Base-by-base conservation (phyloP, 1,140 invertebrate genomes). In the Hypsibius dujardini region DNA sequence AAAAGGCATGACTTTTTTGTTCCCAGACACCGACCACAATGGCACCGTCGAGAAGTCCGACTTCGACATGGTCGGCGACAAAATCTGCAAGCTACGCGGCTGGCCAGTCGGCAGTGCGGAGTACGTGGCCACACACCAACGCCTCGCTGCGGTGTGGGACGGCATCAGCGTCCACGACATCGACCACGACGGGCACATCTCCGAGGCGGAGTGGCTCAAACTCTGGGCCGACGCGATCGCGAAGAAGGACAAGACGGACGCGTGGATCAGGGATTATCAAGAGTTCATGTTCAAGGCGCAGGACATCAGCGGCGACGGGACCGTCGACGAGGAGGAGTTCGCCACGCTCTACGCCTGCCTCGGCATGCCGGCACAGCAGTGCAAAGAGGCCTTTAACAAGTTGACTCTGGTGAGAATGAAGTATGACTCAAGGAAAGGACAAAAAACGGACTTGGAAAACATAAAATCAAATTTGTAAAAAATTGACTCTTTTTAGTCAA, bases 211-310 rank as follows among this genome's bases (percentile, higher is more conserved):
- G 80, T 92, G 89, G 89, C 86, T 86, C 74, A 84, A 85, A 70
- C 88, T 91, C 86, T 92, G 89, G 89, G 86, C 88, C 74, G 87
- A 86, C 76, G 86, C 45, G 12, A 15, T 67, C 3, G 12, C 42
- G 12, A 67, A 67, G 12, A 67, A 87, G 76, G 86, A 87, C 0
- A 84, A 84, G 42, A 81, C 88, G 71, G 87, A 89, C 74, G 12
- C 12, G 12, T 92, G 89, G 89, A 89, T 90, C 72, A 78, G 81
- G 70, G 80, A 82, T 46, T 92, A 90, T 78, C 86, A 89, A 84
- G 85, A 88, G 75, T 89, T 92, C 79, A 89, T 90, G 86, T 92
- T 91, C 79, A 86, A 90, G 74, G 82, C 90, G 72, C 88, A 90
- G 76, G 89, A 92, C 75, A 87, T 73, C 75, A 50, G 74, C 84